A percentile compares a stretch with the other conserved stretches of the same genome.
Evolutionary conservation across 2,797 vertebrate species (phyloP).

Genomic region (Sebastes aleutianus): DNA sequence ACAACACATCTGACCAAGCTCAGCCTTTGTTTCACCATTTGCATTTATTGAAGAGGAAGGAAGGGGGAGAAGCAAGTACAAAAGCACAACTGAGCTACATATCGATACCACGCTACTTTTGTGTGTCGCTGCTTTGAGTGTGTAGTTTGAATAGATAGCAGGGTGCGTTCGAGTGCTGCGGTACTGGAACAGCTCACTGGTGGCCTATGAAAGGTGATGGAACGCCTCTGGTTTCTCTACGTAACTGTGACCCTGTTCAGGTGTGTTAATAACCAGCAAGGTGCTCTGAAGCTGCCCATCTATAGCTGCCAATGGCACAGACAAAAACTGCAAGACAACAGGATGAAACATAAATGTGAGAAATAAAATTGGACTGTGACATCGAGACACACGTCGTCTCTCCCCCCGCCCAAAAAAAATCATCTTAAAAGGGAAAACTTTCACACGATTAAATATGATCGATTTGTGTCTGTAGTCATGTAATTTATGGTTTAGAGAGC

Average conservation of each 20-base stretch:
- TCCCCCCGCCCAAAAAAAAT: not conserved
- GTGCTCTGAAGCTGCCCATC: conserved; percentile 40
- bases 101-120: conserved; percentile 41
- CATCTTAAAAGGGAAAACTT: not conserved
- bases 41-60: conserved; percentile 66
- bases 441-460: not conserved
- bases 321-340: not conserved
- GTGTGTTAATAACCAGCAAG: conserved; percentile 3
- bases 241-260: not conserved
- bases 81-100: conserved; percentile 68
- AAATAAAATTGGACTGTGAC: not conserved
- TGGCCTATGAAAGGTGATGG: conserved; percentile 10
- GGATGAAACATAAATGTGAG: not conserved
- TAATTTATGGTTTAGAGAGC: not conserved
- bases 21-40: conserved; percentile 25
- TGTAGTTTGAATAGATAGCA: conserved; percentile 15
- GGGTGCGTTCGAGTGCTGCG: conserved; percentile 3
- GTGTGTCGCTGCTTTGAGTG: conserved; percentile 23
- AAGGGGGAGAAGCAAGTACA: conserved; percentile 53
- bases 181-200: conserved; percentile 35
- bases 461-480: not conserved
- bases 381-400: not conserved
- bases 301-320: conserved; percentile 69
- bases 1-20: conserved; percentile 4
- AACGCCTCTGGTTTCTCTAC: not conserved